Evolutionary conservation across 2,797 vertebrate genomes (phyloP).

Genomic region (Hephaestus fuliginosus): DNA sequence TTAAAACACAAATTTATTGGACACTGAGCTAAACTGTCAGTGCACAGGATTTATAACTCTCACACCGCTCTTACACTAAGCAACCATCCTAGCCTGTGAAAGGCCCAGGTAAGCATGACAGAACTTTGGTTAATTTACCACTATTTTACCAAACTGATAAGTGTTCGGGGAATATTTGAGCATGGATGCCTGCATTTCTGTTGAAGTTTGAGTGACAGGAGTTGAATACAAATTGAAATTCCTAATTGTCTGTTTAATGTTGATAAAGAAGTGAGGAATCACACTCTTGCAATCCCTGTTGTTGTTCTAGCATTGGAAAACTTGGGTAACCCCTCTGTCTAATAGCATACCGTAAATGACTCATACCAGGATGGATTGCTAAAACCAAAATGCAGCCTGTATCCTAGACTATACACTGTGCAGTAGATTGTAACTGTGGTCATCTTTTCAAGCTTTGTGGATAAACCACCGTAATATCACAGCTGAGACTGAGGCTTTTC

Average conservation of each 20-base stretch:
- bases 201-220: neutral
- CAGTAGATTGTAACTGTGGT: conserved; percentile 75
- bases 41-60: conserved; percentile 4
- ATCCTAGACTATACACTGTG: conserved; percentile 73
- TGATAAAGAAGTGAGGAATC: conserved; percentile 26
- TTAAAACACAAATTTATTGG: conserved; percentile 3
- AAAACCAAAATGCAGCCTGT: conserved; percentile 70
- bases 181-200: neutral
- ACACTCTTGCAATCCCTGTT: conserved; percentile 40
- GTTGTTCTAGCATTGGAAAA: conserved; percentile 63
- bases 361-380: conserved; percentile 68
- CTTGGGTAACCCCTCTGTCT: conserved; percentile 60
- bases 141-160: conserved; percentile 19
- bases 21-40: neutral
- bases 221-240: neutral
- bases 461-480: conserved; percentile 78
- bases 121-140: conserved; percentile 8
- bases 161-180: neutral
- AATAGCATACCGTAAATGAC: conserved; percentile 77
- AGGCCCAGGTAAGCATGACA: neutral
- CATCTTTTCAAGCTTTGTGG: conserved; percentile 72
- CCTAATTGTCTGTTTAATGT: neutral
- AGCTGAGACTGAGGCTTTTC: conserved; percentile 80
- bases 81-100: neutral
- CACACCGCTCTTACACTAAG: neutral